Conservation (phyloP, 2,113 vertebrate genomes). For the Lota lota region DNA sequence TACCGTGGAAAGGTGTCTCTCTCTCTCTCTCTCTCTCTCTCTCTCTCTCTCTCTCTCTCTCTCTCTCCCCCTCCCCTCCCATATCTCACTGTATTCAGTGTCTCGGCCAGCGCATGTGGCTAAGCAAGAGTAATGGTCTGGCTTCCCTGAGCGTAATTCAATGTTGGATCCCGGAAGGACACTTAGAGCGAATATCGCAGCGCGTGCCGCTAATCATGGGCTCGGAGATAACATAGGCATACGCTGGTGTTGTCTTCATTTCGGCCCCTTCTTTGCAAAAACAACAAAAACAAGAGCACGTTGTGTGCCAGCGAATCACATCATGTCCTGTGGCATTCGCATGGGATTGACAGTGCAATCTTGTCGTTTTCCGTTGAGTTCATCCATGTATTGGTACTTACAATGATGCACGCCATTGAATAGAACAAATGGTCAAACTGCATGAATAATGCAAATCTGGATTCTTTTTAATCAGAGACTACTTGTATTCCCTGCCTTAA, state of each 20-base stretch:
- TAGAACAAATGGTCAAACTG: too few relatives aligned
- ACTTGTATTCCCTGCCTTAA: too few relatives aligned
- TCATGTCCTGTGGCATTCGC: too few relatives aligned
- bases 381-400: too few relatives aligned
- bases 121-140: slow-evolving; percentile 38
- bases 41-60: background rate
- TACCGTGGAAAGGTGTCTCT: background rate
- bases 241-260: slow-evolving; percentile 13
- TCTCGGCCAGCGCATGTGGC: slow-evolving; percentile 15
- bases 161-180: slow-evolving; percentile 18
- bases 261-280: background rate
- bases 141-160: slow-evolving; percentile 37
- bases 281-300: too few relatives aligned
- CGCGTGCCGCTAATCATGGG: slow-evolving; percentile 18
- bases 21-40: background rate
- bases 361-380: too few relatives aligned
- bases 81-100: background rate
- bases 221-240: background rate
- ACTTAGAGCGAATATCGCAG: slow-evolving; percentile 1
- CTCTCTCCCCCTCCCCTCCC: background rate
- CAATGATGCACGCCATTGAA: too few relatives aligned
- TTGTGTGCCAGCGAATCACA: too few relatives aligned
- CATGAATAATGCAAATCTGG: too few relatives aligned
- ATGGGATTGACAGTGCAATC: too few relatives aligned
- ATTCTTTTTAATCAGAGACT: too few relatives aligned